Percentiles rank a stretch among this genome's conserved stretches.
phyloP scores from a whole-genome alignment of 2,797 vertebrate species.

The Pipistrellus nathusii region DNA sequence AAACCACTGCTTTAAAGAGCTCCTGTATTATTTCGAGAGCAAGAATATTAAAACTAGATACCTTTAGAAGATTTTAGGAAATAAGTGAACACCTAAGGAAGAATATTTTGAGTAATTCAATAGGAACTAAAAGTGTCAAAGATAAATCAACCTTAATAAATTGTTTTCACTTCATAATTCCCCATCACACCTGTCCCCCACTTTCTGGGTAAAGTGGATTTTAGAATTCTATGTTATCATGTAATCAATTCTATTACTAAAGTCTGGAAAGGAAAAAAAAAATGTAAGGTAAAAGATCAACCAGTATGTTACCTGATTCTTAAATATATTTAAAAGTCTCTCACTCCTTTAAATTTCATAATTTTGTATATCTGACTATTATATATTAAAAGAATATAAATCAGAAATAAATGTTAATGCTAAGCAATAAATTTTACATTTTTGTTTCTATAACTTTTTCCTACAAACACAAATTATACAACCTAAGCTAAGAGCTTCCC shows the following conservation, averaged over 20 bases:
- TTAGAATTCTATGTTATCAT: not conserved
- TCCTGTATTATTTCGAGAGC: not conserved
- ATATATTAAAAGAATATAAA: conserved; percentile 21
- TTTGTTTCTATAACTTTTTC: conserved; percentile 29
- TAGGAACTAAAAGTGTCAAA: not conserved
- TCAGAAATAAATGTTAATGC: conserved; percentile 27
- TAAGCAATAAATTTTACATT: not conserved
- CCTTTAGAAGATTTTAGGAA: not conserved
- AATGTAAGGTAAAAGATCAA: conserved; percentile 36
- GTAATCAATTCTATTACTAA: not conserved
- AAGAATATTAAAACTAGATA: conserved; percentile 5
- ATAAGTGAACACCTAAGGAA: not conserved
- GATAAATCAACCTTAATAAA: conserved; percentile 21
- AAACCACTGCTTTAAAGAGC: not conserved
- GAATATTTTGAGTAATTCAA: conserved; percentile 36
- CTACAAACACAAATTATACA: conserved; percentile 27
- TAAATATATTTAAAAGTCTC: conserved; percentile 8
- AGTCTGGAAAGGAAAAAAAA: not conserved
- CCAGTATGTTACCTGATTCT: conserved; percentile 3
- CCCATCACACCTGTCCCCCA: not conserved
- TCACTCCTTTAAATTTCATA: conserved; percentile 4
- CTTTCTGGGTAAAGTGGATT: not conserved
- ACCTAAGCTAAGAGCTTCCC: not conserved
- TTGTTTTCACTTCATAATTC: conserved; percentile 40
- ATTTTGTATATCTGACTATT: not conserved